Evolutionary conservation across 2,797 vertebrate species (phyloP).

Genomic region (Enteromius mattozi): DNA sequence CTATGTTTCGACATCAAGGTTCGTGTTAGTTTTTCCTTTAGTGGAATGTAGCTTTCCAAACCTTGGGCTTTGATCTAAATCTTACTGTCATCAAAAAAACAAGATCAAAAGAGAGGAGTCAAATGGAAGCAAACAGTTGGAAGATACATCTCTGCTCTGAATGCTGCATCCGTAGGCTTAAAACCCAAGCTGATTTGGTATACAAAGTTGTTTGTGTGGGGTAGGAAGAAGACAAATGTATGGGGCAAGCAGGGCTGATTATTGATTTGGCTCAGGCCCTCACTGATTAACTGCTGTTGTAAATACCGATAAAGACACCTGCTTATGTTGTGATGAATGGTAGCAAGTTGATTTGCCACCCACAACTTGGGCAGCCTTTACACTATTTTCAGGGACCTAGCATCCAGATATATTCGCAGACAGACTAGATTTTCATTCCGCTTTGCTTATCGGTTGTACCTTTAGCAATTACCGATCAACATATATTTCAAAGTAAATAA

Average conservation of each 20-base stretch:
- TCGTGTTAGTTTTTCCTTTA: constrained; percentile 51
- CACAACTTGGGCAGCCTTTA: constrained; percentile 40
- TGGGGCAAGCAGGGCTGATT: constrained; percentile 58
- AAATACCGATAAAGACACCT: constrained; percentile 66
- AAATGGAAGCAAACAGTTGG: constrained; percentile 52
- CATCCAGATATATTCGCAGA: constrained; percentile 15
- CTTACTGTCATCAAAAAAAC: constrained; percentile 57
- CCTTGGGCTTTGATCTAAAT: constrained; percentile 65
- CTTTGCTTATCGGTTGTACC: neutral
- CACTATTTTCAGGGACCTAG: constrained; percentile 37
- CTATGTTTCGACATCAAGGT: constrained; percentile 52
- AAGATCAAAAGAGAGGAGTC: constrained; percentile 62
- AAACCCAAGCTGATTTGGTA: constrained; percentile 50
- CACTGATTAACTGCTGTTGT: constrained; percentile 63
- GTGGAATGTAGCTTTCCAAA: constrained; percentile 58
- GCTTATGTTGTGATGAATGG: constrained; percentile 62
- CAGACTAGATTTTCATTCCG: neutral
- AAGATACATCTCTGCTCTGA: constrained; percentile 50
- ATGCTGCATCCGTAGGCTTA: constrained; percentile 38
- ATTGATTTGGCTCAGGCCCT: constrained; percentile 60
- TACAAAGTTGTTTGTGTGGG: constrained; percentile 54
- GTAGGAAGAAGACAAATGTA: constrained; percentile 58
- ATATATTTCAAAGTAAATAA: neutral
- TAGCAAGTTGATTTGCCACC: constrained; percentile 52
- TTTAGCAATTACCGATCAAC: neutral